Evolutionary conservation across 2,113 vertebrate species (phyloP).

Genomic region (Leptosomus discolor): DNA sequence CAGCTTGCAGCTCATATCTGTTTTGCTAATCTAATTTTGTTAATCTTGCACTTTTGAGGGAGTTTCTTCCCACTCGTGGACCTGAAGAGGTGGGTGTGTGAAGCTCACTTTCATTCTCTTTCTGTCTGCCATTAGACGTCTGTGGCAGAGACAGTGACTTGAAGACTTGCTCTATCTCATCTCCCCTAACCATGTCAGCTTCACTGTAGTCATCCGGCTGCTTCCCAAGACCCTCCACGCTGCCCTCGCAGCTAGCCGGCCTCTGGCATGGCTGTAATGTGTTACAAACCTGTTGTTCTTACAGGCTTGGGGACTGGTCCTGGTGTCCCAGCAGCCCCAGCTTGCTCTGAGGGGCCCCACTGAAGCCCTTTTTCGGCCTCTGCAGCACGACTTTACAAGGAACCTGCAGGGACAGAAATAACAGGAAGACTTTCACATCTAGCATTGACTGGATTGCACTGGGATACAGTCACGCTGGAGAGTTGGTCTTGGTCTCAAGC

Average conservation of each 20-base stretch:
- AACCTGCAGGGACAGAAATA: not conserved
- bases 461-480: not conserved
- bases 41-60: constrained; percentile 65
- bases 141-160: not conserved
- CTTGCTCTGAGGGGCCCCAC: not conserved
- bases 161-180: constrained; percentile 1
- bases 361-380: not conserved
- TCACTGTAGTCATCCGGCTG: not conserved
- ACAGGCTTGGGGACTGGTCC: not conserved
- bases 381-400: not conserved
- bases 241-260: not conserved
- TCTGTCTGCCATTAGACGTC: constrained; percentile 50
- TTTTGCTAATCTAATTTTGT: constrained; percentile 63
- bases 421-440: not conserved
- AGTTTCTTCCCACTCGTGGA: constrained; percentile 60
- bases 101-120: constrained; percentile 56
- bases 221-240: not conserved
- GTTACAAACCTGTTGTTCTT: not conserved
- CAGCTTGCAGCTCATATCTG: constrained; percentile 58
- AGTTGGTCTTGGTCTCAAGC: not conserved
- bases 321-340: not conserved
- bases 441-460: not conserved
- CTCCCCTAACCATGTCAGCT: not conserved
- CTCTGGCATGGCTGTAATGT: not conserved
- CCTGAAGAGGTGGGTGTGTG: constrained; percentile 63